Base-by-base conservation (phyloP, 35 echinoderm and acorn worm species). In the Ophioderma brevispina region DNA sequence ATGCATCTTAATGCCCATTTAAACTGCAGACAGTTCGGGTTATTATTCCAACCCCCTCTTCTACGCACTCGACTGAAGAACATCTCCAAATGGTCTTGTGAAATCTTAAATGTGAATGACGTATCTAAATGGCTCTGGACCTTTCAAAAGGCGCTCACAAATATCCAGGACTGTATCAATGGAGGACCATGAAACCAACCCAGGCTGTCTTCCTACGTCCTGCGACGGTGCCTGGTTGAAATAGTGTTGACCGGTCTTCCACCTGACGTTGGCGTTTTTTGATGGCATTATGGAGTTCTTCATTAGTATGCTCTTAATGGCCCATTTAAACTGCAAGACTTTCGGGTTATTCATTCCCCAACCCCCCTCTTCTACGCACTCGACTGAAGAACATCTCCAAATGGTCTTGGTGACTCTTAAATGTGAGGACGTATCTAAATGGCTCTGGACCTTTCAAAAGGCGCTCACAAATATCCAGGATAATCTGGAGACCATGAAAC, bases 271-370 rank as follows among this genome's bases (percentile, higher is more conserved):
- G n/a, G n/a, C n/a, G n/a, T n/a, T n/a, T n/a, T n/a, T n/a, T n/a
- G n/a, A n/a, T n/a, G n/a, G n/a, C n/a, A n/a, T n/a, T n/a, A n/a
- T n/a, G n/a, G n/a, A n/a, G n/a, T n/a, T n/a, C n/a, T n/a, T n/a
- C n/a, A n/a, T n/a, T n/a, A 46, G 17, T 46, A 46, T 46, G 41
- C 41, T 8, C 17, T 17, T 46, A 4, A 88, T 64, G 36, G 86
- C 63, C 87, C 92, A 94, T 70, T 95, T 90, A 76, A 91, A 91
- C 77, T 95, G 93, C 5, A 95, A 36, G 35, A 41, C 86, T 55
- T 91, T 95, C 6, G 88, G 93, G 80, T 95, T 95, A 39, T 95
- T 95, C 76, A 88, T 91, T n/a, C n/a, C n/a, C n/a, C 93, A 89
- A 95, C 14, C 84, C 93, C 32, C 85, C 79, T 43, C 93, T 80